Evolutionary conservation across 2,888 invertebrate species (phyloP), one percentile per base, ranked within the genome.

Genomic region (Drosophila paracracens): DNA sequence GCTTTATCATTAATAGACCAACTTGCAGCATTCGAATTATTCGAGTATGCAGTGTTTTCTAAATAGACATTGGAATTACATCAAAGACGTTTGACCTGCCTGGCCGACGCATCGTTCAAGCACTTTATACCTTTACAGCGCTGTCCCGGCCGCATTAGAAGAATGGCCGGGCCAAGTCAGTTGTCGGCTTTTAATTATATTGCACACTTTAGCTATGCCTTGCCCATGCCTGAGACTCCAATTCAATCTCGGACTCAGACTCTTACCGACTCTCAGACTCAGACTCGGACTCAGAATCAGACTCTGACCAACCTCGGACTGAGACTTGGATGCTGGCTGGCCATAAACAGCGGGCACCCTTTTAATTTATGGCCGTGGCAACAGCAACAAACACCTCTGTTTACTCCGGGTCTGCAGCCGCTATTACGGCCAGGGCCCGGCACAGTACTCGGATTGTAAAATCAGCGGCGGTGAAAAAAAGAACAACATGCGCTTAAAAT

Each of bases 111-210:
- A 62, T 46, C 58, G 48, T 62, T 46, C 50, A 46, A 69, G 82
- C 80, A 72, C 74, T 88, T 90, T 86, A 88, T 86, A 76, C 70
- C 25, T 87, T 87, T 87, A 87, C 90, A 88, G 68, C 90, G 65
- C 83, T 75, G 51, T 76, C 70, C 79, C 79, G 65, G 78, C 63
- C 76, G 88, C 84, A 89, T 85, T 83, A 82, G 81, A 91, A 82
- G 90, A 88, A 82, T 77, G 75, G 64, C 74, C 76, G 78, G 38
- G 13, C 73, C 74, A 76, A 82, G 84, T 82, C 86, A 88, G 80
- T 88, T 92, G 91, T 91, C 91, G 92, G 91, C 92, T 91, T 92
- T 92, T 87, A 91, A 91, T 82, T 92, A 92, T 91, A 92, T 92
- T 92, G 91, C 91, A 92, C 91, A 87, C 91, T 91, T 90, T 92